Conservation (phyloP, 92 coral and sea anemone genomes). For the Meandrina meandrites region DNA sequence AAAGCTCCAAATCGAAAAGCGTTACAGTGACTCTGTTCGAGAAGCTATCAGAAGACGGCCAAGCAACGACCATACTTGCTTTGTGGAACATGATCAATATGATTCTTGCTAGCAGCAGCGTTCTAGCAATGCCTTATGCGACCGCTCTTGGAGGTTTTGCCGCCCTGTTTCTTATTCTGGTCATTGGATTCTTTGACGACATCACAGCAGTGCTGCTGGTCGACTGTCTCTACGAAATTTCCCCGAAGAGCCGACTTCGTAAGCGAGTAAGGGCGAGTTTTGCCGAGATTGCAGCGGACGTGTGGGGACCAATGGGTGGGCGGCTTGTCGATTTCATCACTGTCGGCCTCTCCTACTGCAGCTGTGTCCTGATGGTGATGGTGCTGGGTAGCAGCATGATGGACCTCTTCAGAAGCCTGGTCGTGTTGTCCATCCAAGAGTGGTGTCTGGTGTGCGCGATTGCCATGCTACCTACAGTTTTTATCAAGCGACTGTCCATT, state of each 20-base stretch:
- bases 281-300: slow-evolving; percentile 83
- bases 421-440: slow-evolving; percentile 40
- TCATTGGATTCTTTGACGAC: slow-evolving; percentile 66
- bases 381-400: slow-evolving; percentile 65
- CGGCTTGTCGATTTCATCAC: slow-evolving; percentile 72
- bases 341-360: slow-evolving; percentile 63
- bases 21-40: slow-evolving; percentile 66
- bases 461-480: slow-evolving; percentile 63
- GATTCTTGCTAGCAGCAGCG: slow-evolving; percentile 72
- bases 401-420: slow-evolving; percentile 45
- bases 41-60: slow-evolving; percentile 75
- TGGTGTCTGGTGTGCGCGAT: slow-evolving; percentile 72
- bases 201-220: slow-evolving; percentile 61
- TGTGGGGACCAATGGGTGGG: slow-evolving; percentile 86
- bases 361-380: slow-evolving; percentile 62
- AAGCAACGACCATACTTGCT: slow-evolving; percentile 71
- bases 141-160: slow-evolving; percentile 73
- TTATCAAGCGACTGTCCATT: slow-evolving; percentile 58
- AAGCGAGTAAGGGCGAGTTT: slow-evolving; percentile 78
- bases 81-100: slow-evolving; percentile 82
- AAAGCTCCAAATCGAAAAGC: slow-evolving; percentile 29
- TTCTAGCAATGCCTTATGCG: slow-evolving; percentile 81
- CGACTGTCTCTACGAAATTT: slow-evolving; percentile 81
- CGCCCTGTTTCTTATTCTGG: slow-evolving; percentile 49
- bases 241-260: slow-evolving; percentile 77